These are phyloP conservation scores for Triplophysa tibetana DNA, from an alignment of 2,113 vertebrate species.

Conservation along the genomic window DNA sequence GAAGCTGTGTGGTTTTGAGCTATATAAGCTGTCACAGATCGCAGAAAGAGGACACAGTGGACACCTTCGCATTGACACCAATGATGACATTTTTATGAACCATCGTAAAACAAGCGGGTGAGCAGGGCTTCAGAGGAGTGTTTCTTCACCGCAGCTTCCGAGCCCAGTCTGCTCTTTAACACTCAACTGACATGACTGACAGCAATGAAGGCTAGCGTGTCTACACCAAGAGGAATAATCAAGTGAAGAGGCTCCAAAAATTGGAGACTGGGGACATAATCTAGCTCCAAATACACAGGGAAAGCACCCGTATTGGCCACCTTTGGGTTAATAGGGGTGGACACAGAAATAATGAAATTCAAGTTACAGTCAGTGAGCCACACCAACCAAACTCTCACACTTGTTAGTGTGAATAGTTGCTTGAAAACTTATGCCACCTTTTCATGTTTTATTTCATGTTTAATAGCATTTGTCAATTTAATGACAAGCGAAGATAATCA, in stretches of 20 bases:
- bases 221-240: conserved; percentile 20
- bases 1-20: conserved; percentile 15
- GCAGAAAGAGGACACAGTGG: conserved; percentile 24
- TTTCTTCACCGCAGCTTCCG: conserved; percentile 26
- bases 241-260: conserved; percentile 46
- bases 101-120: conserved; percentile 45
- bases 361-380: neutral
- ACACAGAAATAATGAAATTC: conserved; percentile 38
- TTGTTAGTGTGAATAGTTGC: neutral
- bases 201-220: conserved; percentile 34
- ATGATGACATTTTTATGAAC: conserved; percentile 55
- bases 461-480: neutral
- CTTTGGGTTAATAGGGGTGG: conserved; percentile 35
- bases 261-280: conserved; percentile 37
- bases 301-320: conserved; percentile 23
- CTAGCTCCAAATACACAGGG: conserved; percentile 12
- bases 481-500: neutral
- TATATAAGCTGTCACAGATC: conserved; percentile 23
- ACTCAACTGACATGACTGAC: conserved; percentile 39
- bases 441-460: neutral
- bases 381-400: neutral
- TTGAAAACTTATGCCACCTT: neutral
- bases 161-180: conserved; percentile 42
- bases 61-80: conserved; percentile 2
- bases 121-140: conserved; percentile 27